Evolutionary conservation across 1,140 invertebrate genomes (phyloP).

Genomic region (Aphelinus atriplicis): DNA sequence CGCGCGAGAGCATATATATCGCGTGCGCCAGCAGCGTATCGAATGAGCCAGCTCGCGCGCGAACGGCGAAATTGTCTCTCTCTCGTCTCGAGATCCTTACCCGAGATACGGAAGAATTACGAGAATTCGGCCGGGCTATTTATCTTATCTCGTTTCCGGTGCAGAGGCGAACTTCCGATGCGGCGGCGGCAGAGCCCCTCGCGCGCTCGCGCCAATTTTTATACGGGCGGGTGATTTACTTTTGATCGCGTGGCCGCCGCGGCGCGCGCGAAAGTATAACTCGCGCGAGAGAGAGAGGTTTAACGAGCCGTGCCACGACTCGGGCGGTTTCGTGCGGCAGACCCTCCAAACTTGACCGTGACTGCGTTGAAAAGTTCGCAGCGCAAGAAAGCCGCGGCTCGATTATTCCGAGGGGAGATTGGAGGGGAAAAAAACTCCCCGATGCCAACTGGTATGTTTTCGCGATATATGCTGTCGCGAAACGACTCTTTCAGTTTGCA

Average conservation of each 20-base stretch:
- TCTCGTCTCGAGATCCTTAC: slow-evolving; percentile 28
- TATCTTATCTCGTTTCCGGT: slow-evolving; percentile 21
- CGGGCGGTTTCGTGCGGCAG: too few relatives aligned
- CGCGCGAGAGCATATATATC: too few relatives aligned
- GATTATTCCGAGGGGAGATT: too few relatives aligned
- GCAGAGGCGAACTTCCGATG: not conserved
- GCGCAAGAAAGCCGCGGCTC: too few relatives aligned
- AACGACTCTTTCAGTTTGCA: too few relatives aligned
- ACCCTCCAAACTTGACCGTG: too few relatives aligned
- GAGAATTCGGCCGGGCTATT: slow-evolving; percentile 6
- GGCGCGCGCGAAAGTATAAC: slow-evolving; percentile 17
- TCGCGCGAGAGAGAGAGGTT: slow-evolving; percentile 15
- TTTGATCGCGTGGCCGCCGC: not conserved
- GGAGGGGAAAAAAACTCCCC: too few relatives aligned
- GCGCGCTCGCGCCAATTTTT: not conserved
- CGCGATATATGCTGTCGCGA: too few relatives aligned
- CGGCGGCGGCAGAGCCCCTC: not conserved
- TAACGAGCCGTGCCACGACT: not conserved
- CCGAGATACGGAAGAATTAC: slow-evolving; percentile 11
- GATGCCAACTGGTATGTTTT: too few relatives aligned
- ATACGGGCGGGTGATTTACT: not conserved
- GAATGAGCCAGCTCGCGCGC: not conserved
- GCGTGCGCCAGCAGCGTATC: slow-evolving; percentile 1
- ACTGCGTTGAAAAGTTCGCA: too few relatives aligned
- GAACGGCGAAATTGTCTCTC: slow-evolving; percentile 24